Evolutionary conservation across 2,113 vertebrate species (phyloP).

Genomic region (Labrus mixtus): DNA sequence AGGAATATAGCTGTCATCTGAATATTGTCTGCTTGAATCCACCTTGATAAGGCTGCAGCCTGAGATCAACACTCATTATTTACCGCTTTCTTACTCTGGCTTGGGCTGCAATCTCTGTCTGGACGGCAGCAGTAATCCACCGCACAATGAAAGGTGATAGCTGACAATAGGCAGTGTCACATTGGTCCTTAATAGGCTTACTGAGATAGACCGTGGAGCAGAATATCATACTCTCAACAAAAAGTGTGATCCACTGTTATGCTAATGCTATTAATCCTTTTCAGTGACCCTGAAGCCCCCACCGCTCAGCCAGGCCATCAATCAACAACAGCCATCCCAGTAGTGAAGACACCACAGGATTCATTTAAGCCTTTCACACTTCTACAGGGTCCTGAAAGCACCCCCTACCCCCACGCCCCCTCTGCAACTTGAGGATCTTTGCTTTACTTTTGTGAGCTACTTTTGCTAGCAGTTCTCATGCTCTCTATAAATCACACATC

Average conservation of each 20-base stretch:
- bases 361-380: slow-evolving; percentile 67
- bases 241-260: slow-evolving; percentile 71
- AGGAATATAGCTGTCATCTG: too few species aligned
- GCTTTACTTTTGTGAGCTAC: slow-evolving; percentile 46
- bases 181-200: slow-evolving; percentile 70
- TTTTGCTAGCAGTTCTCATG: slow-evolving; percentile 40
- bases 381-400: slow-evolving; percentile 43
- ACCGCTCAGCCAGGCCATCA: slow-evolving; percentile 63
- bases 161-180: slow-evolving; percentile 65
- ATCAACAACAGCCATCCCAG: slow-evolving; percentile 56
- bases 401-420: neutral
- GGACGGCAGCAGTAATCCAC: slow-evolving; percentile 58
- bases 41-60: neutral
- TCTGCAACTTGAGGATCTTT: slow-evolving; percentile 30
- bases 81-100: slow-evolving; percentile 9
- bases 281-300: slow-evolving; percentile 46
- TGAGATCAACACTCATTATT: slow-evolving; percentile 19
- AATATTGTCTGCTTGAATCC: neutral
- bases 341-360: slow-evolving; percentile 65
- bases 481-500: slow-evolving; percentile 67
- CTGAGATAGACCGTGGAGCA: slow-evolving; percentile 54
- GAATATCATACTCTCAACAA: slow-evolving; percentile 67
- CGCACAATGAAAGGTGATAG: slow-evolving; percentile 68
- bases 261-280: slow-evolving; percentile 74
- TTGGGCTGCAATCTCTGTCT: slow-evolving; percentile 52